Base-by-base conservation (phyloP, 2,113 vertebrate species). In the Vimba vimba region DNA sequence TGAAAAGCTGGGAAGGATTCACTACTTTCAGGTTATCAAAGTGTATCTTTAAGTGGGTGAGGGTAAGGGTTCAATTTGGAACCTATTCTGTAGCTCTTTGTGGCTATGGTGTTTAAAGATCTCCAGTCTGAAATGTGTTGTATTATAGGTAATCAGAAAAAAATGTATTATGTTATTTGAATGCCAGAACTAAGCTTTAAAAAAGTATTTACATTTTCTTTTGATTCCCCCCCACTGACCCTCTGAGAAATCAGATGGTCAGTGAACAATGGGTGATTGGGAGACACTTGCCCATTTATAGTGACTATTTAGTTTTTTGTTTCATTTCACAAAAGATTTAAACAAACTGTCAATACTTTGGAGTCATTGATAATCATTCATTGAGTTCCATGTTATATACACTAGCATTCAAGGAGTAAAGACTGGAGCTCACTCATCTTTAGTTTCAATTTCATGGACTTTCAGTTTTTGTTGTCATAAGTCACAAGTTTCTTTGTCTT, bases 1-100 rank as follows among this genome's bases (percentile, higher is more conserved):
- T 69, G 62, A 33, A 27, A 52, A 66, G 60, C 79, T 12, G 17
- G 57, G 9, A 81, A 64, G n/a, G 79, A 81, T 33, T 69, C 80
- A 52, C n/a, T 13, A 2, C 62, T 82, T 62, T 82, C 80, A 15
- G 62, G 45, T 55, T 82, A 82, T 82, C 80, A 82, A 82, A 82
- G 62, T 30, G 60, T 69, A 3, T 82, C 62, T 82, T 82, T 82
- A 68, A 55, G 43, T 69, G 43, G 19, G 8, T 30, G 25, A 82
- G 47, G 19, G 30, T 45, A 27, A 69, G 25, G 79, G 62, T 47
- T 82, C 50, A 17, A 19, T 50, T 82, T 36, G 62, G 43, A 36
- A 27, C 15, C 79, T 9, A 81, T 64, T 64, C 15, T 30, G 78
- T 27, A 30, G 36, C 36, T 64, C 12, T 80, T 43, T 60, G 77